A percentile compares a stretch with the other conserved stretches of the same genome.
Conservation (phyloP, 2,113 vertebrate genomes). For the Plotosus lineatus region DNA sequence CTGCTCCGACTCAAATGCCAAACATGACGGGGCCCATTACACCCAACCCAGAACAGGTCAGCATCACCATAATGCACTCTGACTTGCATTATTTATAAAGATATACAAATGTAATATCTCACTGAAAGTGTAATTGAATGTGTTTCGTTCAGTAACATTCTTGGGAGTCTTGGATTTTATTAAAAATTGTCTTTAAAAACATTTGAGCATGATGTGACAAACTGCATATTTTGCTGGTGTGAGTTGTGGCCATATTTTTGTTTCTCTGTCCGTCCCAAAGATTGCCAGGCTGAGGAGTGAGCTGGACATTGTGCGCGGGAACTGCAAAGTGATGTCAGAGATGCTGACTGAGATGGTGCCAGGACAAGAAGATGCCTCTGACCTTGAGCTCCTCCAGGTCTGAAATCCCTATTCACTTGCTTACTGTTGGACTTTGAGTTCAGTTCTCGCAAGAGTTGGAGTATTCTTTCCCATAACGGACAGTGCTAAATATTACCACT, state of each 20-base stretch:
- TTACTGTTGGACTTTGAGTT: neutral
- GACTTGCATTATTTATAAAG: neutral
- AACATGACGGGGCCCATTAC: constrained; percentile 81
- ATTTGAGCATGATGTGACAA: neutral
- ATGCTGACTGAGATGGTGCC: constrained; percentile 98
- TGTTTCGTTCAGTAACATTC: neutral
- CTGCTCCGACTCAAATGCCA: constrained; percentile 68
- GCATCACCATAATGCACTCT: neutral
- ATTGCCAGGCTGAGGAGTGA: constrained; percentile 92
- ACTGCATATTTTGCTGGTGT: neutral
- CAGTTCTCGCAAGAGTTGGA: neutral
- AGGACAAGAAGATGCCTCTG: constrained; percentile 89
- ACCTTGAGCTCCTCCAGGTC: constrained; percentile 93
- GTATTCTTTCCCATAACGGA: neutral
- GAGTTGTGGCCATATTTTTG: neutral
- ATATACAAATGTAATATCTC: neutral
- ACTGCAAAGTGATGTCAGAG: constrained; percentile 98
- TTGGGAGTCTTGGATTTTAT: neutral
- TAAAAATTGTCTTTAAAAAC: neutral
- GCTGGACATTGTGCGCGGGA: constrained; percentile 92
- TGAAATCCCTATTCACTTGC: neutral
- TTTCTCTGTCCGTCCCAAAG: constrained; percentile 64
- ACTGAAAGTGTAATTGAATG: neutral
- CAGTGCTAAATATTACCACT: constrained; percentile 49
- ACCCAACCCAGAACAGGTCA: constrained; percentile 92